Evolutionary conservation across 1,140 invertebrate species (phyloP), one percentile per base, ranked within the genome.

Genomic region (Pinna nobilis): DNA sequence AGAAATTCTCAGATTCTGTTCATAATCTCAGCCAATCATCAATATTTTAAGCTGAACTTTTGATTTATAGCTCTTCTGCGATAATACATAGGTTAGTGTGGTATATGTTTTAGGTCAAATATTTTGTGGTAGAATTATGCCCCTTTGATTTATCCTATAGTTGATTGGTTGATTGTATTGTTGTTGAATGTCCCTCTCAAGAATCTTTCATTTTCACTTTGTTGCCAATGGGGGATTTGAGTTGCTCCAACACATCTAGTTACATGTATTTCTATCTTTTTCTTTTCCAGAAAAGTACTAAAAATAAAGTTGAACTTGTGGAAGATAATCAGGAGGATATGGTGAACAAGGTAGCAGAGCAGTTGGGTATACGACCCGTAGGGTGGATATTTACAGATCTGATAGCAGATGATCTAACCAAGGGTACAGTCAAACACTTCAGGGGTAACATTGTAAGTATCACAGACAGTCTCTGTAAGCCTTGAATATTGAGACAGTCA

Each of bases 371-470:
- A 77, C 91, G 89, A 60, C 90, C 92, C 88, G 94, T 99, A 74
- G 98, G 98, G 32, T 99, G 98, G 98, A 97, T 99, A 81, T 99
- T 99, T 89, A 99, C 98, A 11, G 98, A 99, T 92, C 91, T 99
- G 30, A 92, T 98, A 76, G 93, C 95, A 50, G 93, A 96, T 77
- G 95, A 98, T 90, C 84, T 94, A 3, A 93, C 93, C 81, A 93
- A 93, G 83, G 97, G 97, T 87, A 97, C 96, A 82, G 97, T 95
- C 2, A 94, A 94, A 84, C 91, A 94, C 85, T 91, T 93, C 53
- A 90, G 94, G 76, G 90, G 91, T 60, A 96, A 96, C 85, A 94
- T 95, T 81, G 94, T 90, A 83, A 82, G 84, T 81, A 47, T 20
- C 13, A n/a, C 7, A 4, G 30, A 53, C 30, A 23, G 15, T 13